Evolutionary conservation across 2,113 vertebrate species (phyloP).

Genomic region (Serilophus lunatus): DNA sequence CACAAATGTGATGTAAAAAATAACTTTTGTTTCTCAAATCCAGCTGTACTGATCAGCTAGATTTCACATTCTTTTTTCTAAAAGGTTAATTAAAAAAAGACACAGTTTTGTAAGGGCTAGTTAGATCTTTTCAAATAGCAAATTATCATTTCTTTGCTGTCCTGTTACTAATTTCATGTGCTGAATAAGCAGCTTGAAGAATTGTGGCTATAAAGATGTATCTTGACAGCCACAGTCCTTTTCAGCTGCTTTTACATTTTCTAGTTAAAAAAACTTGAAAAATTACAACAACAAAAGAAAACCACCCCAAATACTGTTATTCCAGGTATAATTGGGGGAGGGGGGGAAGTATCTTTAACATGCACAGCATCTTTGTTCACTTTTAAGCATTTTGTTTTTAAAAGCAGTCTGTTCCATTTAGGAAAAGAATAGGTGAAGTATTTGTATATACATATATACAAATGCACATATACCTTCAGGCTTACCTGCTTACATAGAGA

Average conservation of each 20-base stretch:
- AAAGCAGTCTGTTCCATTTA: neutral
- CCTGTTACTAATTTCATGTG: neutral
- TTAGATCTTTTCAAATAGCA: neutral
- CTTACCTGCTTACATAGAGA: neutral
- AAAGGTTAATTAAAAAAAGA: neutral
- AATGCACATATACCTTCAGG: neutral
- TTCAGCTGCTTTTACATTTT: neutral
- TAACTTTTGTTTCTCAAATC: neutral
- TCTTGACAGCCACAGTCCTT: neutral
- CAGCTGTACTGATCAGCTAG: neutral
- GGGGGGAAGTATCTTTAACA: neutral
- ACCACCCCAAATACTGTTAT: neutral
- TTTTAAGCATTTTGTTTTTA: neutral
- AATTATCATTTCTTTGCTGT: neutral
- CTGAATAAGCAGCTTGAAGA: neutral
- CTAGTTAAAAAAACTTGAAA: neutral
- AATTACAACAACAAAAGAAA: neutral
- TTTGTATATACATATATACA: neutral
- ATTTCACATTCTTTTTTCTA: neutral
- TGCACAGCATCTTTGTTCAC: neutral
- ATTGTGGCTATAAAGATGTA: neutral
- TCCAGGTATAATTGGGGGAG: neutral
- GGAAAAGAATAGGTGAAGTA: neutral
- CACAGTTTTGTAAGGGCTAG: neutral
- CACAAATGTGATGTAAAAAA: neutral